Percentiles rank a stretch among this genome's conserved stretches.
These are phyloP conservation scores for Glyptemys insculpta DNA, from an alignment of 2,797 vertebrate species.

Conservation along the genomic window DNA sequence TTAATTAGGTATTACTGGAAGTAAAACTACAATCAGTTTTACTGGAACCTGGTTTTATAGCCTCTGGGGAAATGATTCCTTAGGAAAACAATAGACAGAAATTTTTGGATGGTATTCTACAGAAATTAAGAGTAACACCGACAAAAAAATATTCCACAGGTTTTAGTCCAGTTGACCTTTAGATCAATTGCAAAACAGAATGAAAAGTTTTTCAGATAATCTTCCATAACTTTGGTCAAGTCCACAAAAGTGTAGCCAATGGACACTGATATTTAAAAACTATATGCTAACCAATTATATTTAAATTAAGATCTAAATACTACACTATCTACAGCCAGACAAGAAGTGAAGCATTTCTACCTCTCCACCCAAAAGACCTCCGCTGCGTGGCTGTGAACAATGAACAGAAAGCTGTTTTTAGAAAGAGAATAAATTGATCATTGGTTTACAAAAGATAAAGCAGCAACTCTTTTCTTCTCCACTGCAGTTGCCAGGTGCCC, in stretches of 20 bases:
- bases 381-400: conserved; percentile 92
- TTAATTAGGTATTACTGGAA: neutral
- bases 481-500: neutral
- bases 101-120: neutral
- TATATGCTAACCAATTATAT: conserved; percentile 53
- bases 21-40: neutral
- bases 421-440: conserved; percentile 70
- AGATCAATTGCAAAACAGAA: conserved; percentile 56
- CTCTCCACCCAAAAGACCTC: conserved; percentile 96
- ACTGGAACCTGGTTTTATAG: neutral
- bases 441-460: conserved; percentile 74
- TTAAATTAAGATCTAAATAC: conserved; percentile 75
- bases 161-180: conserved; percentile 76
- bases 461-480: conserved; percentile 44
- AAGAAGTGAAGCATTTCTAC: conserved; percentile 92
- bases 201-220: conserved; percentile 44
- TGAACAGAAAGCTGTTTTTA: conserved; percentile 89
- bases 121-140: neutral
- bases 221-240: conserved; percentile 58
- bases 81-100: neutral
- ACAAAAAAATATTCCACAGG: neutral
- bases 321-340: conserved; percentile 89
- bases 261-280: conserved; percentile 79
- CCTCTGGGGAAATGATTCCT: neutral
- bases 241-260: conserved; percentile 72